Evolutionary conservation across 53 echinoderm and acorn worm species (phyloP), one percentile per base, ranked within the genome.

Genomic region (Mesocentrotus franciscanus): DNA sequence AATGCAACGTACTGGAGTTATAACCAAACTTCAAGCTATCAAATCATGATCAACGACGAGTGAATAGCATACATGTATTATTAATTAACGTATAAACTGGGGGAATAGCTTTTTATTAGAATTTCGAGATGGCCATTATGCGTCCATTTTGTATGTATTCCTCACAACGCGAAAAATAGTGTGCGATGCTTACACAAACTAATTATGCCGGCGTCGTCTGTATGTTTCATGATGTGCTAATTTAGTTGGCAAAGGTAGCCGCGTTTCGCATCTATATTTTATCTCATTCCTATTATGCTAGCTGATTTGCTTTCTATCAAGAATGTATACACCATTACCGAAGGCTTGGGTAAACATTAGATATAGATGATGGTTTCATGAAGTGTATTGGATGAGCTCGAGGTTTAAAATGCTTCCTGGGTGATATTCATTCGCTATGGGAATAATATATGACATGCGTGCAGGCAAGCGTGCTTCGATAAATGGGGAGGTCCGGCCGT

Each of bases 371-470:
- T 32, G 10, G 74, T 32, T 10, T 74, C 81, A 42, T 20, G 36
- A 5, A 9, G 36, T 81, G 20, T 42, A 81, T 17, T 42, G 36
- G 81, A 17, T 36, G 36, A 32, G 32, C 74, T 74, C 29, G 27
- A 74, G 36, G 81, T 81, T 20, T 81, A 36, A 81, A 36, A 42
- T 22, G 17, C 17, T 29, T 6, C 39, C 15, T 36, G 79, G 8
- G 39, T 81, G 81, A 17, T 81, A 36, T 20, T 22, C 36, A 81
- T 81, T 33, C 81, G 81, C 81, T 33, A 81, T 27, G 81, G 42
- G 81, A 81, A 81, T 81, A 81, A 36, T 81, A 33, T 81, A 36
- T 36, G 81, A 81, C 42, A 36, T 42, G 81, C 81, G 42, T 36
- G 81, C 81, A 81, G 36, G 36, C 81, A 81, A 81, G 16, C 81